These are phyloP conservation scores for Seriola aureovittata DNA, from an alignment of 2,113 vertebrate genomes.

Conservation along the genomic window DNA sequence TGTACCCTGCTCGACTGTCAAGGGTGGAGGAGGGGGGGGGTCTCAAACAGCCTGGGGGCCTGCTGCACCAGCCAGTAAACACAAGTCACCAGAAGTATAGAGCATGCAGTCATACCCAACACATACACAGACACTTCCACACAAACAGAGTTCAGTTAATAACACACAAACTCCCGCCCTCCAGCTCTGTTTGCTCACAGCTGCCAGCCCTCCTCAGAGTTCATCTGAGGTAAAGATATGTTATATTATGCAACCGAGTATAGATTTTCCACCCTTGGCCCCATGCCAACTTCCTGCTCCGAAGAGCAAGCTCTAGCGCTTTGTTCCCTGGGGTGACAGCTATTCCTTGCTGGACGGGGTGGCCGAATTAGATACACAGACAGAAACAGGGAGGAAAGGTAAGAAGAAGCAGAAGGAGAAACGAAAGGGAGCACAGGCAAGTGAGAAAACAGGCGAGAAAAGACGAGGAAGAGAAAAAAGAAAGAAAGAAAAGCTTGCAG, in stretches of 20 bases:
- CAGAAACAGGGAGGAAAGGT: constrained; percentile 40
- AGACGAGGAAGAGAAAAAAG: not conserved
- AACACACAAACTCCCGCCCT: constrained; percentile 74
- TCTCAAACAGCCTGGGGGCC: constrained; percentile 70
- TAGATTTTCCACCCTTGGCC: constrained; percentile 87
- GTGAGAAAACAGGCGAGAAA: not conserved
- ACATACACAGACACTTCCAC: constrained; percentile 70
- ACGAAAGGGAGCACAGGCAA: not conserved
- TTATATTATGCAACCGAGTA: constrained; percentile 87
- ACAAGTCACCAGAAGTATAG: constrained; percentile 70
- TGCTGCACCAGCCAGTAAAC: constrained; percentile 68
- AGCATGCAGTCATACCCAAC: constrained; percentile 59
- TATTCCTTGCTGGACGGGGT: constrained; percentile 58
- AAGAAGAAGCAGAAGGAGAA: constrained; percentile 1
- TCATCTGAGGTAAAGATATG: constrained; percentile 88
- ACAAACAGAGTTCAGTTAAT: constrained; percentile 72
- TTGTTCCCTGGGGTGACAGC: constrained; percentile 77
- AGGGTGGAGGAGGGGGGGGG: constrained; percentile 32
- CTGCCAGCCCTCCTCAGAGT: constrained; percentile 84
- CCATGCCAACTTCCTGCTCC: constrained; percentile 84
- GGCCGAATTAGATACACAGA: constrained; percentile 49
- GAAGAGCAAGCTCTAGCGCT: constrained; percentile 68
- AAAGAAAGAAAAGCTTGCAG: not conserved
- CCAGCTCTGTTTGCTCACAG: constrained; percentile 81
- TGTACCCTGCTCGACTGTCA: constrained; percentile 41